These are phyloP conservation scores for Eilema sororculum DNA, from an alignment of 2,888 invertebrate genomes.

Conservation along the genomic window DNA sequence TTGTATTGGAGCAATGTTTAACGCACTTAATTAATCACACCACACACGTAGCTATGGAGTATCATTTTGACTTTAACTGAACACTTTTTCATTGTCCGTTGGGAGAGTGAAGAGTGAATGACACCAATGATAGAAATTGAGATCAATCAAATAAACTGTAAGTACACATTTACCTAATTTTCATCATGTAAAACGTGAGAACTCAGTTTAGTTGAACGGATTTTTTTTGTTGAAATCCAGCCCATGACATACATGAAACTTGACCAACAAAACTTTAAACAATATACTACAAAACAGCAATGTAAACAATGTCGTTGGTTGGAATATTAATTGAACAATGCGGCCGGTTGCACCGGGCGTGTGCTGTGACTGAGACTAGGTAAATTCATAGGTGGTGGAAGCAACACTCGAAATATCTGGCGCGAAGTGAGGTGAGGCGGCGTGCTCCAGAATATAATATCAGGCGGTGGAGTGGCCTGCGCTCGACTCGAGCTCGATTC, in stretches of 20 bases:
- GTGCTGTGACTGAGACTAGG: slow-evolving; percentile 81
- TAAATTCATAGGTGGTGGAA: slow-evolving; percentile 84
- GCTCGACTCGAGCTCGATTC: slow-evolving; percentile 61
- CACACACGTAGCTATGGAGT: slow-evolving; percentile 35
- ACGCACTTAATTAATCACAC: slow-evolving; percentile 53
- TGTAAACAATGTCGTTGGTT: slow-evolving; percentile 33
- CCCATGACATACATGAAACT: slow-evolving; percentile 17
- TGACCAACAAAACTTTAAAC: slow-evolving; percentile 20
- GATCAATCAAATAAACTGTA: not conserved
- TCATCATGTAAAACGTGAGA: not conserved
- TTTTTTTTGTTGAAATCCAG: not conserved
- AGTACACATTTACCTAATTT: not conserved
- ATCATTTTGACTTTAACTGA: slow-evolving; percentile 34
- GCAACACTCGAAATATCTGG: slow-evolving; percentile 86
- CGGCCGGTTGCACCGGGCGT: slow-evolving; percentile 80
- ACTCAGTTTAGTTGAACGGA: not conserved
- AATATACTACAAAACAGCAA: slow-evolving; percentile 25
- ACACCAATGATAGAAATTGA: not conserved
- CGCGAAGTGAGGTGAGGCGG: slow-evolving; percentile 82
- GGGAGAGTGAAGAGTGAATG: not conserved
- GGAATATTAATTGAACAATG: slow-evolving; percentile 66
- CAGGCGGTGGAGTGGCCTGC: slow-evolving; percentile 81
- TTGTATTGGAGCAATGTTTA: slow-evolving; percentile 42
- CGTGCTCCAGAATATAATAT: slow-evolving; percentile 87
- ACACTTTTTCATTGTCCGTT: slow-evolving; percentile 37